These are phyloP conservation scores for Sebastes taczanowskii DNA, from an alignment of 2,797 vertebrate genomes.

Conservation along the genomic window DNA sequence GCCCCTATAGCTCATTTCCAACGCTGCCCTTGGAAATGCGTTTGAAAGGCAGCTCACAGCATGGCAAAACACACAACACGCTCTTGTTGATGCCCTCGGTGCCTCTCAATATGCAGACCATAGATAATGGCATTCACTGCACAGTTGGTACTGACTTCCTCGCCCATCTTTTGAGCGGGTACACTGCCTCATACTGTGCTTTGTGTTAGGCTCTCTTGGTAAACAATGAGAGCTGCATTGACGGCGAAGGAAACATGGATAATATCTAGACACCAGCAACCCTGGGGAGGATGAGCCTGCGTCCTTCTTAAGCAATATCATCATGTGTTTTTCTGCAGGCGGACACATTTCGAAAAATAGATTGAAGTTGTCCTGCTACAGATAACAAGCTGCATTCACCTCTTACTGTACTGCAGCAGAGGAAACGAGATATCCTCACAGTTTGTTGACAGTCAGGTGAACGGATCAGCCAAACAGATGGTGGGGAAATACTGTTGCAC, in stretches of 20 bases:
- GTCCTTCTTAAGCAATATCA: constrained; percentile 24
- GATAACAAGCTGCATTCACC: constrained; percentile 61
- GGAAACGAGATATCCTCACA: constrained; percentile 31
- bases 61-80: constrained; percentile 73
- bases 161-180: constrained; percentile 54
- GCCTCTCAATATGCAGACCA: constrained; percentile 72
- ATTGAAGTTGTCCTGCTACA: constrained; percentile 31
- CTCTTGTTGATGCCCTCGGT: constrained; percentile 73
- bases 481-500: constrained; percentile 37
- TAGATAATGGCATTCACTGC: constrained; percentile 72
- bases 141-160: constrained; percentile 69
- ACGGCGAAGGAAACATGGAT: constrained; percentile 44
- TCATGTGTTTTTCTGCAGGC: constrained; percentile 54
- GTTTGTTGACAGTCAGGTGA: constrained; percentile 54
- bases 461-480: constrained; percentile 50
- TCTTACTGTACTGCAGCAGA: constrained; percentile 21
- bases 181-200: constrained; percentile 65
- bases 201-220: constrained; percentile 54
- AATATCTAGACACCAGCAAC: constrained; percentile 34
- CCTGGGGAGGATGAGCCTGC: constrained; percentile 25
- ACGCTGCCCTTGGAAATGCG: constrained; percentile 71
- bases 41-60: constrained; percentile 73
- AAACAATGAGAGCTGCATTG: constrained; percentile 65
- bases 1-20: constrained; percentile 70
- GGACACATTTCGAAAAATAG: constrained; percentile 19